phyloP scores from a whole-genome alignment of 1,140 invertebrate species.

The Sogatella furcifera region DNA sequence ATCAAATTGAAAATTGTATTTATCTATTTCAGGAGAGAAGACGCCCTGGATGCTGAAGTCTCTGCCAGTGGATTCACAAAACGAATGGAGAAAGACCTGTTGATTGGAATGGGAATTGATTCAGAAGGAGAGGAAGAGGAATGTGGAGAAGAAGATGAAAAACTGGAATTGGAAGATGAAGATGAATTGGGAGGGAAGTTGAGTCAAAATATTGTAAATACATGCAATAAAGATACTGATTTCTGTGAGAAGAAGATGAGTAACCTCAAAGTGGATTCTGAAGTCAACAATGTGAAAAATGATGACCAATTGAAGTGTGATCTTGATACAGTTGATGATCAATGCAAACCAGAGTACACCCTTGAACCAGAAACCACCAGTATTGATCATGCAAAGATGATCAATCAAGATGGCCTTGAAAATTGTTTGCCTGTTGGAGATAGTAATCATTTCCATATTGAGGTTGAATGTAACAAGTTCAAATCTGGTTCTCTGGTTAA shows the following conservation, averaged over 20 bases:
- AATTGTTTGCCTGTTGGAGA: neutral
- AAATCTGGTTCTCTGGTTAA: too few species aligned
- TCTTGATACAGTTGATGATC: too few species aligned
- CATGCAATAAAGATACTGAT: too few species aligned
- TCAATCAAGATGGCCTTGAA: too few species aligned
- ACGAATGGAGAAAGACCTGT: constrained; percentile 66
- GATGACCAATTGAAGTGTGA: too few species aligned
- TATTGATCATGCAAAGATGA: too few species aligned
- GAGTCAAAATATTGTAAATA: too few species aligned
- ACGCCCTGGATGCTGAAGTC: constrained; percentile 78
- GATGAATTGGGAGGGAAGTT: constrained; percentile 5
- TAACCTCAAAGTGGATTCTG: constrained; percentile 19
- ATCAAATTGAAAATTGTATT: constrained; percentile 4
- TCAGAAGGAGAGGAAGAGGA: constrained; percentile 33
- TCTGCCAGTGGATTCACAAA: constrained; percentile 84
- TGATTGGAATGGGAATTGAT: constrained; percentile 38
- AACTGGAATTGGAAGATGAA: constrained; percentile 29
- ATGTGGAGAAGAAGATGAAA: constrained; percentile 27
- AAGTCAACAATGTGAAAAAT: too few species aligned
- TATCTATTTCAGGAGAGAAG: constrained; percentile 51
- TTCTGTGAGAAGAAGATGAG: constrained; percentile 25
- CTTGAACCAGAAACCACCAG: too few species aligned
- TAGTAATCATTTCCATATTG: neutral
- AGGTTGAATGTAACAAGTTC: too few species aligned
- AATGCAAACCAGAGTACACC: too few species aligned